phyloP scores from a whole-genome alignment of 2,113 vertebrate species.

The Stigmatopora nigra region DNA sequence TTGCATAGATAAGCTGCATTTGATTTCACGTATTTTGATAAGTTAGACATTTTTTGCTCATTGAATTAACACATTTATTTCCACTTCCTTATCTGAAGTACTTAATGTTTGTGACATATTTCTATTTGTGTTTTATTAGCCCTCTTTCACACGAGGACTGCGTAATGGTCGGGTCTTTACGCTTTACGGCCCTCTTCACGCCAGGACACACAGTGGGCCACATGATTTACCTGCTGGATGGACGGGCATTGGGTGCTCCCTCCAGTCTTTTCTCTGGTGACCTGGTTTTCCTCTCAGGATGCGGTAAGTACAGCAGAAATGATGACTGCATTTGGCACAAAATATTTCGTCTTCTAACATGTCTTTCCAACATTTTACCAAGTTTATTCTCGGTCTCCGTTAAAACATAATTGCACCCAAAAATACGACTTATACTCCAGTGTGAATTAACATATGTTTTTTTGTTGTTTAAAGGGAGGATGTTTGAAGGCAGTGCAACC shows the following conservation, averaged over 20 bases:
- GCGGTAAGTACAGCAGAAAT: conserved; percentile 69
- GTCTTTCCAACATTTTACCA: too few relatives aligned
- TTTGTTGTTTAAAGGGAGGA: conserved; percentile 73
- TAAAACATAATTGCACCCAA: too few relatives aligned
- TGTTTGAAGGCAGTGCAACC: conserved; percentile 86
- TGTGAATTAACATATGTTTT: neutral
- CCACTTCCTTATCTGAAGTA: neutral
- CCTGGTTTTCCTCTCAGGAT: conserved; percentile 93
- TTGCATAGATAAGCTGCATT: conserved; percentile 3
- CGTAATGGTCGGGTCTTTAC: conserved; percentile 76
- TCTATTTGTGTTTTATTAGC: conserved; percentile 54
- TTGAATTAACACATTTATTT: neutral
- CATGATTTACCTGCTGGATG: conserved; percentile 88
- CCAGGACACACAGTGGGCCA: conserved; percentile 95
- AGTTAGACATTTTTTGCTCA: neutral
- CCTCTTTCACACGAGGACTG: conserved; percentile 81
- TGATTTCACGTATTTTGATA: neutral
- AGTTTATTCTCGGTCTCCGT: too few relatives aligned
- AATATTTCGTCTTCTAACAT: too few relatives aligned
- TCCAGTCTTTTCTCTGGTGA: conserved; percentile 92
- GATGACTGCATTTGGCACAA: neutral
- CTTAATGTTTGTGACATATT: neutral
- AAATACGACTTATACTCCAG: too few relatives aligned
- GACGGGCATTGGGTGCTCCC: conserved; percentile 69
- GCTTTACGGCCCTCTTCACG: conserved; percentile 82